These are phyloP conservation scores for Alviniconcha strummeri DNA, from an alignment of 2,888 invertebrate genomes.

Conservation along the genomic window DNA sequence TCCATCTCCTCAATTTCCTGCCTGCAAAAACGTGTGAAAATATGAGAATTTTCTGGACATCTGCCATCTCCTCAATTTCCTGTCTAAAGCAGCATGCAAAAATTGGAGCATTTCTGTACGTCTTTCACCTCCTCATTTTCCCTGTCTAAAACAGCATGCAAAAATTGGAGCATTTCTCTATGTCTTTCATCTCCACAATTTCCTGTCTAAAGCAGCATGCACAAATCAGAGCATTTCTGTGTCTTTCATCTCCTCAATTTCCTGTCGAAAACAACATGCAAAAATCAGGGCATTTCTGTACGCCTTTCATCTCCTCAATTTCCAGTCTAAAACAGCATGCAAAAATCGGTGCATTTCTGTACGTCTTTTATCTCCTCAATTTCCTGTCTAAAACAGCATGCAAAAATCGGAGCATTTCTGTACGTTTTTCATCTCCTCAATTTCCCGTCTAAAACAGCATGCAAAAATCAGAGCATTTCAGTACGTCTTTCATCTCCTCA, in stretches of 20 bases:
- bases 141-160: constrained; percentile 44
- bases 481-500: too few relatives aligned
- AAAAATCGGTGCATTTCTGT: too few relatives aligned
- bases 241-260: too few relatives aligned
- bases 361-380: too few relatives aligned
- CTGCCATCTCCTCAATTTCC: too few relatives aligned
- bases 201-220: constrained; percentile 45
- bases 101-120: not conserved
- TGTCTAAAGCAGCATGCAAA: constrained; percentile 45
- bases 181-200: too few relatives aligned
- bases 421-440: too few relatives aligned
- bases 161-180: not conserved
- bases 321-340: constrained; percentile 46
- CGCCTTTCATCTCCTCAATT: too few relatives aligned
- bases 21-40: constrained; percentile 43
- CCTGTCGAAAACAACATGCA: constrained; percentile 44
- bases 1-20: constrained; percentile 62
- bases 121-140: too few relatives aligned
- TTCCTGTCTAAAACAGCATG: constrained; percentile 45
- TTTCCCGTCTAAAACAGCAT: constrained; percentile 44
- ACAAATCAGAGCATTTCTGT: not conserved
- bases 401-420: not conserved
- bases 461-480: too few relatives aligned
- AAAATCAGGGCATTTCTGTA: too few relatives aligned
- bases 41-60: too few relatives aligned